A percentile compares a stretch with the other conserved stretches of the same genome.
Evolutionary conservation across 2,113 vertebrate genomes (phyloP).

Genomic region (Axis porcinus): DNA sequence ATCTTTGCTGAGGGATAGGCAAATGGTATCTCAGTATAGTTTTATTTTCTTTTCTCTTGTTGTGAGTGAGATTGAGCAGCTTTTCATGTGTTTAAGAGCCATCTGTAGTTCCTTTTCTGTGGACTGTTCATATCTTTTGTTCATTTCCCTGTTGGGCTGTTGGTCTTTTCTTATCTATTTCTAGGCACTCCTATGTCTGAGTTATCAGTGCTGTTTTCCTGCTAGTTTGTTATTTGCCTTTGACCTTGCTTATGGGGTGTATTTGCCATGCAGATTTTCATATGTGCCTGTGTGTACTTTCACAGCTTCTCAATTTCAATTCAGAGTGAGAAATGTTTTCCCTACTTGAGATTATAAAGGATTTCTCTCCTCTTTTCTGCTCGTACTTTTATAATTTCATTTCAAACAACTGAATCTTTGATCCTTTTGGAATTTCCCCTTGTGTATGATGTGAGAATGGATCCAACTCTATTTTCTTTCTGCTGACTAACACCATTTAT

Average conservation of each 20-base stretch:
- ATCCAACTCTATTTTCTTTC: neutral
- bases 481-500: neutral
- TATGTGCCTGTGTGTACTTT: neutral
- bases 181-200: neutral
- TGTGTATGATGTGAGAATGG: neutral
- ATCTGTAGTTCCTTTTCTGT: neutral
- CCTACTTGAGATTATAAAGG: neutral
- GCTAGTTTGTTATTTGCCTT: neutral
- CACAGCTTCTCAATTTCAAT: neutral
- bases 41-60: neutral
- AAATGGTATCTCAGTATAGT: neutral
- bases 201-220: neutral
- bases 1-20: neutral
- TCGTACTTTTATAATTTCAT: neutral
- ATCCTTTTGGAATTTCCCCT: slow-evolving; percentile 11
- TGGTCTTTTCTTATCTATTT: neutral
- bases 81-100: neutral
- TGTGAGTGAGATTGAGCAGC: neutral
- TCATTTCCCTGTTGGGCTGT: neutral
- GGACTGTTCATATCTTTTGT: neutral
- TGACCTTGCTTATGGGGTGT: neutral
- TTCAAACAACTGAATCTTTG: neutral
- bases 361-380: neutral
- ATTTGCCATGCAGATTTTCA: neutral
- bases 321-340: neutral